Evolutionary conservation across 2,888 invertebrate genomes (phyloP).

Genomic region (Pristionchus japonicus): DNA sequence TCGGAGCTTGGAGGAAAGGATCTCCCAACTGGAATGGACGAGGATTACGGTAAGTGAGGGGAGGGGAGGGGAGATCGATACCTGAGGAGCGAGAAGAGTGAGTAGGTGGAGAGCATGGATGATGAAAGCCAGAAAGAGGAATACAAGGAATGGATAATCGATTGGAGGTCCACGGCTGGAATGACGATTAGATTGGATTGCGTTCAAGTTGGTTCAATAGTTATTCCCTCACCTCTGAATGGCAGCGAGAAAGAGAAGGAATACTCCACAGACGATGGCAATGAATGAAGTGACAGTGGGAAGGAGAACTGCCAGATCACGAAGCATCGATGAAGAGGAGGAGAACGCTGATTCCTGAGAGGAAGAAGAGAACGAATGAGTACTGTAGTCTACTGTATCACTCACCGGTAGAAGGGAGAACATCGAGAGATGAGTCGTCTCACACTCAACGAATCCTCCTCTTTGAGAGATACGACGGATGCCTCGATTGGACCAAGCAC

Average conservation of each 20-base stretch:
- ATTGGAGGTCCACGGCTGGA: slow-evolving; percentile 57
- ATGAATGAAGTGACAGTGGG: slow-evolving; percentile 66
- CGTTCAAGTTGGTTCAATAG: too few species aligned
- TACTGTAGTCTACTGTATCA: slow-evolving; percentile 16
- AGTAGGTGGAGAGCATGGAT: slow-evolving; percentile 65
- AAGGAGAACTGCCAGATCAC: slow-evolving; percentile 59
- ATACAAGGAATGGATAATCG: slow-evolving; percentile 67
- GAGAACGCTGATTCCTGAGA: slow-evolving; percentile 40
- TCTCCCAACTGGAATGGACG: slow-evolving; percentile 56
- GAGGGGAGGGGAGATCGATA: slow-evolving; percentile 17
- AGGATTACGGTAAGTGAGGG: too few species aligned
- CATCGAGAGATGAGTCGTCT: slow-evolving; percentile 66
- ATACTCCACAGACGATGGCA: slow-evolving; percentile 56
- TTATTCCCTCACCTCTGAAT: slow-evolving; percentile 61
- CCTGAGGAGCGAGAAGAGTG: slow-evolving; percentile 61
- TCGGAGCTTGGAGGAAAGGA: slow-evolving; percentile 58
- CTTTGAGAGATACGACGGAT: slow-evolving; percentile 58
- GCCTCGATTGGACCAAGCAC: slow-evolving; percentile 70
- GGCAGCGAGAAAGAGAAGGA: slow-evolving; percentile 68
- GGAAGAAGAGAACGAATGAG: not conserved
- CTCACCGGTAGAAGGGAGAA: slow-evolving; percentile 69
- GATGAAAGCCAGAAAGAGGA: slow-evolving; percentile 64
- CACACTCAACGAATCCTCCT: slow-evolving; percentile 69
- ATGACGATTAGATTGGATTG: not conserved
- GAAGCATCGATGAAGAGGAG: slow-evolving; percentile 49